A percentile compares a stretch with the other conserved stretches of the same genome.
phyloP scores from a whole-genome alignment of 2,888 invertebrate genomes.

The Leucoptera coffeella region DNA sequence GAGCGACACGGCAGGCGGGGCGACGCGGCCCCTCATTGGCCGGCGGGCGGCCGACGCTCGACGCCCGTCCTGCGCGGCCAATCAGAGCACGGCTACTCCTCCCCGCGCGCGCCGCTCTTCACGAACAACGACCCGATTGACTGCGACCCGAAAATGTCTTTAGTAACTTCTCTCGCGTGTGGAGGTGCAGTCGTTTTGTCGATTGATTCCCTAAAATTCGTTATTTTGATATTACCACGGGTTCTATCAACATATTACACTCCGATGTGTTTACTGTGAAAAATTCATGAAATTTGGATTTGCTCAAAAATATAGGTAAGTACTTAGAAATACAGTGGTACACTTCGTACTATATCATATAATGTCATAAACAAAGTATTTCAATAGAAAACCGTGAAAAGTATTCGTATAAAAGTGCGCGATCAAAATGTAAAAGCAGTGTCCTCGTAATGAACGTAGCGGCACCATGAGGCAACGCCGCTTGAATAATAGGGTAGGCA shows the following conservation, averaged over 20 bases:
- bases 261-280: too few relatives aligned
- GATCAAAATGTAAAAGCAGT: conserved; percentile 46
- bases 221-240: neutral
- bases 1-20: conserved; percentile 24
- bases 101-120: conserved; percentile 38
- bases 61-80: conserved; percentile 27
- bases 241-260: too few relatives aligned
- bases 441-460: conserved; percentile 55
- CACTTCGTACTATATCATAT: too few relatives aligned
- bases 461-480: conserved; percentile 43
- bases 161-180: conserved; percentile 46
- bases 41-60: conserved; percentile 18
- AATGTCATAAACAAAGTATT: too few relatives aligned
- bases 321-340: too few relatives aligned
- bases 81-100: conserved; percentile 16
- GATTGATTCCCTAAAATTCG: too few relatives aligned
- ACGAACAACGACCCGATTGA: conserved; percentile 47
- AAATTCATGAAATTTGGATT: too few relatives aligned
- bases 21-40: conserved; percentile 30
- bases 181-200: conserved; percentile 36
- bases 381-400: too few relatives aligned
- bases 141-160: conserved; percentile 48
- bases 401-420: too few relatives aligned
- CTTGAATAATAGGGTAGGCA: conserved; percentile 54
- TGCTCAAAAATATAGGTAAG: too few relatives aligned